Base-by-base conservation (phyloP, 2,113 vertebrate genomes). In the Gasterosteus nipponicus region DNA sequence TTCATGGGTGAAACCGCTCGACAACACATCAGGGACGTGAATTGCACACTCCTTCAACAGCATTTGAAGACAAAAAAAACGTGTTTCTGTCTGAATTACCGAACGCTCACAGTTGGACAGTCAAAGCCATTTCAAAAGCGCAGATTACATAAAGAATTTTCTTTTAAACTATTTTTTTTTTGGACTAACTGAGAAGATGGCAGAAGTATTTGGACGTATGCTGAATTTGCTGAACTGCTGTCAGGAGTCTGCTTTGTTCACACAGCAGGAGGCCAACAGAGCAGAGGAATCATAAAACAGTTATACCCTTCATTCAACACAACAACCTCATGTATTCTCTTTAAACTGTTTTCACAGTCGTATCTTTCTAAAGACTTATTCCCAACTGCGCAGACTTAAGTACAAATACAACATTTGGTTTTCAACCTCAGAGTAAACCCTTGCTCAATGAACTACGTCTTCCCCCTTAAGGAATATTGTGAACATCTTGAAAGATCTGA, bases 161-260 rank as follows among this genome's bases (percentile, higher is more conserved):
- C 59, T 71, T 75, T 70, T 51, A 63, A 62, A 53, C 64, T 26
- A 38, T 68, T 61, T 26, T 26, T 26, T 26, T 26, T 26, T 26
- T 26, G 22, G 59, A 79, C 78, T 57, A 79, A 63, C 66, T 26
- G 26, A 35, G 65, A 69, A 56, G 63, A 67, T 51, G 60, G 58
- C 66, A 81, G 66, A 62, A 51, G 62, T 73, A 59, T 83, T 85
- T 79, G 82, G 75, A 84, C 64, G 18, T 72, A 80, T 69, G 74
- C 51, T 0, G 53, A 68, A 80, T 84, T 78, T 75, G 77, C 78
- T 73, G 89, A 89, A 90, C 81, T 69, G 51, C 59, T 79, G 72
- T 63, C 75, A 87, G 78, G 73, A 86, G 74, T 57, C 54, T 68
- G 60, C 80, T 92, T 78, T 82, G 76, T 87, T 88, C 63, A 47